Evolutionary conservation across 2,797 vertebrate genomes (phyloP), one percentile per base, ranked within the genome.

Genomic region (Crenichthys baileyi): DNA sequence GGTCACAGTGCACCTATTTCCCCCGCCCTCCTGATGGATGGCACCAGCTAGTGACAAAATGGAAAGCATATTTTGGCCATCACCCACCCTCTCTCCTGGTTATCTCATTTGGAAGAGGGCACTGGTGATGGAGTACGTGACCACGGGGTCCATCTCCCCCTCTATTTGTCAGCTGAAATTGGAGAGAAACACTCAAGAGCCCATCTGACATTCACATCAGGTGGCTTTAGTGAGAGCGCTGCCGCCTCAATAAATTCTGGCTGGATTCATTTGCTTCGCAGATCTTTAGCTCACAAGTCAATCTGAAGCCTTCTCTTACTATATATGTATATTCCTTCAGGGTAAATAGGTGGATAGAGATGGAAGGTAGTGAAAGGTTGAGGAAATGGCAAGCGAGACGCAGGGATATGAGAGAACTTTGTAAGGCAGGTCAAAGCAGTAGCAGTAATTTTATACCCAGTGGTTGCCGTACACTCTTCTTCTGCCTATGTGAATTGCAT

Each of bases 171-270:
- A 77, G 75, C 75, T 70, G 50, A 53, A 82, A 82, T 83, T 73
- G 78, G 74, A 86, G 84, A 85, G 75, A 86, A 79, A 82, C 76
- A 68, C 61, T 41, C 75, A 86, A 79, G 71, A 84, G 80, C 70
- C 63, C 72, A 71, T 81, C 76, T 86, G 84, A 86, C 82, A 88
- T 24, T 82, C 81, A 78, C 72, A 76, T 83, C 86, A 92, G 89
- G 84, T 79, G 46, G 53, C 77, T 84, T 79, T 24, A 24, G 76
- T 76, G 80, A 67, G 85, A 90, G 82, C 39, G 63, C 75, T 74
- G 85, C 83, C 36, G 77, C 78, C 86, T 90, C 83, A 84, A 90
- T 93, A 89, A 84, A 86, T 20, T 63, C 72, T 56, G 67, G 26
- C 76, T 26, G 53, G 55, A 67, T 79, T 87, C 56, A 75, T 87